A percentile compares a stretch with the other conserved stretches of the same genome.
These are phyloP conservation scores for Tetramorium alpestre DNA, from an alignment of 1,140 invertebrate genomes.

Conservation along the genomic window DNA sequence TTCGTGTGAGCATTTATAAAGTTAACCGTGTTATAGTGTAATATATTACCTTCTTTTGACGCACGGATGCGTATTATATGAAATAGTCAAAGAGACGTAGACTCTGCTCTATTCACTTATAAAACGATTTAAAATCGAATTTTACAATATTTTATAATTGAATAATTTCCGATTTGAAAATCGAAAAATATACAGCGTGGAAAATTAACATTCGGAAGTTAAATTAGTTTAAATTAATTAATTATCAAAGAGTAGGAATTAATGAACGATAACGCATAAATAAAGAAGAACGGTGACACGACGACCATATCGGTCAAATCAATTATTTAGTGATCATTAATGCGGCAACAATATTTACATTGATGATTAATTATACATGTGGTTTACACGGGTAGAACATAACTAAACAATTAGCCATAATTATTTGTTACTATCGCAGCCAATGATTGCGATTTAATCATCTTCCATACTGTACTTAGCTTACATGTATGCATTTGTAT, in stretches of 20 bases:
- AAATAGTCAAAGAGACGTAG: neutral
- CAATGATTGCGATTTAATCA: conserved; percentile 58
- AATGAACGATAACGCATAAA: conserved; percentile 27
- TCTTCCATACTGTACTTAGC: conserved; percentile 44
- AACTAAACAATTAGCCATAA: conserved; percentile 58
- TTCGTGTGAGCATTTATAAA: neutral
- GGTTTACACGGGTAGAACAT: conserved; percentile 11
- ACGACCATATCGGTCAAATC: conserved; percentile 25
- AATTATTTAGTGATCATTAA: conserved; percentile 57
- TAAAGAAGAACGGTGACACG: conserved; percentile 21
- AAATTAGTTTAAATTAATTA: conserved; percentile 23
- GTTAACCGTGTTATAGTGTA: neutral
- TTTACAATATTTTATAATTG: neutral
- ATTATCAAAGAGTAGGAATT: conserved; percentile 37
- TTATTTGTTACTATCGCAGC: conserved; percentile 56
- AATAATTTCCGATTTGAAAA: neutral
- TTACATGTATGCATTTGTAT: neutral
- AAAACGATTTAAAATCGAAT: conserved; percentile 11
- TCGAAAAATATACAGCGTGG: neutral
- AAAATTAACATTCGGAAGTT: neutral
- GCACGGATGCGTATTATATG: neutral
- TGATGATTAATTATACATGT: conserved; percentile 53
- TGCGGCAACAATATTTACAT: conserved; percentile 50
- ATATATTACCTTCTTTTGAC: conserved; percentile 28
- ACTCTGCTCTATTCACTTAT: neutral